phyloP scores from a whole-genome alignment of 2,888 invertebrate genomes.

The Vanessa cardui region DNA sequence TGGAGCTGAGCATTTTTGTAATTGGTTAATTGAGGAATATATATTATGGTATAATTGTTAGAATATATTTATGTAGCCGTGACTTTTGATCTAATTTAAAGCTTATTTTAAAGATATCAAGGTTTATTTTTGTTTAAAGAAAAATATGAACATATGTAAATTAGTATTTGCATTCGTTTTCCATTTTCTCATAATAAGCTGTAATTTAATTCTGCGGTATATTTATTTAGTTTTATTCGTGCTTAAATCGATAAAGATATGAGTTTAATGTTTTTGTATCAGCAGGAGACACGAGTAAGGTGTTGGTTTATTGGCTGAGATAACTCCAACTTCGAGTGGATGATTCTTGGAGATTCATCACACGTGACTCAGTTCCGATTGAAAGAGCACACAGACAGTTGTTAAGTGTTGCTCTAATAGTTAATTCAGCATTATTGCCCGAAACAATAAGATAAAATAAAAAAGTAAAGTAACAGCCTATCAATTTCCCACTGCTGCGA shows the following conservation, averaged over 20 bases:
- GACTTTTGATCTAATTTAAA: neutral
- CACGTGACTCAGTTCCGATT: too few species aligned
- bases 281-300: neutral
- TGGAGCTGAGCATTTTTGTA: conserved; percentile 6
- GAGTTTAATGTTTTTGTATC: neutral
- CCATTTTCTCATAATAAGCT: conserved; percentile 10
- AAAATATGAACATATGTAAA: neutral
- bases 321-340: neutral
- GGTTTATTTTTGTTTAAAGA: neutral
- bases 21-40: conserved; percentile 6
- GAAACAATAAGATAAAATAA: too few species aligned
- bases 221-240: neutral
- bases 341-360: too few species aligned
- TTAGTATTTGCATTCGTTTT: conserved; percentile 4
- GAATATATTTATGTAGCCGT: neutral
- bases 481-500: too few species aligned
- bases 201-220: conserved; percentile 3
- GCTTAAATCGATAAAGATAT: conserved; percentile 6
- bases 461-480: too few species aligned
- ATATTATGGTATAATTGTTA: neutral
- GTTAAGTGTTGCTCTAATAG: too few species aligned
- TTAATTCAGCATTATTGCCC: too few species aligned
- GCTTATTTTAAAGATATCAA: neutral
- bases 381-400: too few species aligned
- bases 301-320: neutral